Conservation (phyloP, 1,140 invertebrate species). For the Pseudoatta argentina region DNA sequence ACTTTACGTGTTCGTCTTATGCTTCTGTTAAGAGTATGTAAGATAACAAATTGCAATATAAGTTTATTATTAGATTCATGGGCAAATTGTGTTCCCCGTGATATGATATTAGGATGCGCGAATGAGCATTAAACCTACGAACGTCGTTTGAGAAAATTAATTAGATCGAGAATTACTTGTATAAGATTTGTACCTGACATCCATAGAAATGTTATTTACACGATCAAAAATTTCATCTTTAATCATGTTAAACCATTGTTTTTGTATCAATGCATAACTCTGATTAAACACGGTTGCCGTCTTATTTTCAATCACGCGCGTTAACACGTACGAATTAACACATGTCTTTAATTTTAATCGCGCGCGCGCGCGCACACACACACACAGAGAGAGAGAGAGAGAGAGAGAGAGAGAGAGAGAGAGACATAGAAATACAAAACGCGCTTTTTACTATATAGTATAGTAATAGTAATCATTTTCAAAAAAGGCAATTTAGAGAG, state of each 20-base stretch:
- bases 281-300: conserved; percentile 28
- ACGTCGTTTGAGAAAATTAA: conserved; percentile 58
- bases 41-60: conserved; percentile 81
- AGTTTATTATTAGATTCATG: conserved; percentile 75
- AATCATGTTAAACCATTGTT: conserved; percentile 41
- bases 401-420: too few relatives aligned
- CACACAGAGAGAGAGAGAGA: background rate
- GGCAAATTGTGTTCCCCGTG: conserved; percentile 78
- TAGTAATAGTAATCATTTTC: background rate
- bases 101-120: conserved; percentile 78
- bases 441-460: background rate
- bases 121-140: conserved; percentile 67
- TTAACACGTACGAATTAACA: too few relatives aligned
- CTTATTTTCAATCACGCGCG: background rate
- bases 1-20: conserved; percentile 66
- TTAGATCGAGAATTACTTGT: conserved; percentile 70
- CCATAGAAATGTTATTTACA: conserved; percentile 72
- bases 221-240: conserved; percentile 56
- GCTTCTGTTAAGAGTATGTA: conserved; percentile 84
- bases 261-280: conserved; percentile 37
- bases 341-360: too few relatives aligned
- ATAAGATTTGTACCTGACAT: conserved; percentile 83
- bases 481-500: background rate
- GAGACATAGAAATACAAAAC: background rate
- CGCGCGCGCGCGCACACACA: background rate